Conservation (phyloP, 2,797 vertebrate genomes). For the Eleutherodactylus coqui region DNA sequence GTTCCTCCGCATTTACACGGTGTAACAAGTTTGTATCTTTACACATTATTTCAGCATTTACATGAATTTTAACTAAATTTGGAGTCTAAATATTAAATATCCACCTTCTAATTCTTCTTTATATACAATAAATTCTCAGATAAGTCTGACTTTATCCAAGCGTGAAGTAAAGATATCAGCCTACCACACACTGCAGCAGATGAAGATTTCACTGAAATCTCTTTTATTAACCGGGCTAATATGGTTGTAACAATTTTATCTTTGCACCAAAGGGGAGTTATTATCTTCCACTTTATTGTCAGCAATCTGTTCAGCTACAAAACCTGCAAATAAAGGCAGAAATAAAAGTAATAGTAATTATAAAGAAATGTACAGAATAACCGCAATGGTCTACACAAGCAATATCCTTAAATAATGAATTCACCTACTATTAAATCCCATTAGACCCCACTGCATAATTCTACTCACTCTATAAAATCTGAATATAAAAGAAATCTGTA, state of each 20-base stretch:
- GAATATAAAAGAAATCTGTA: neutral
- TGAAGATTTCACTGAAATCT: conserved; percentile 19
- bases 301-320: conserved; percentile 46
- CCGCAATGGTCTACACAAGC: conserved; percentile 25
- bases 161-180: neutral
- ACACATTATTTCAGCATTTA: neutral
- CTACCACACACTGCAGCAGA: neutral
- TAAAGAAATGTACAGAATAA: conserved; percentile 19
- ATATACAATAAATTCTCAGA: neutral
- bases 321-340: conserved; percentile 23
- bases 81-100: conserved; percentile 22
- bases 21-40: neutral
- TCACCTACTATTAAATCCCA: conserved; percentile 6
- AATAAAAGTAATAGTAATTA: conserved; percentile 38
- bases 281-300: conserved; percentile 42
- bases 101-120: neutral
- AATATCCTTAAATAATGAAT: conserved; percentile 14
- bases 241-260: conserved; percentile 47
- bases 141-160: neutral
- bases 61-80: neutral
- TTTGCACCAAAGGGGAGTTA: conserved; percentile 45
- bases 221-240: conserved; percentile 35
- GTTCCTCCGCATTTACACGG: neutral
- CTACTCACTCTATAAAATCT: neutral
- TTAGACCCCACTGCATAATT: neutral